Base-by-base conservation (phyloP, 2,888 invertebrate genomes). In the Auanema freiburgensis region DNA sequence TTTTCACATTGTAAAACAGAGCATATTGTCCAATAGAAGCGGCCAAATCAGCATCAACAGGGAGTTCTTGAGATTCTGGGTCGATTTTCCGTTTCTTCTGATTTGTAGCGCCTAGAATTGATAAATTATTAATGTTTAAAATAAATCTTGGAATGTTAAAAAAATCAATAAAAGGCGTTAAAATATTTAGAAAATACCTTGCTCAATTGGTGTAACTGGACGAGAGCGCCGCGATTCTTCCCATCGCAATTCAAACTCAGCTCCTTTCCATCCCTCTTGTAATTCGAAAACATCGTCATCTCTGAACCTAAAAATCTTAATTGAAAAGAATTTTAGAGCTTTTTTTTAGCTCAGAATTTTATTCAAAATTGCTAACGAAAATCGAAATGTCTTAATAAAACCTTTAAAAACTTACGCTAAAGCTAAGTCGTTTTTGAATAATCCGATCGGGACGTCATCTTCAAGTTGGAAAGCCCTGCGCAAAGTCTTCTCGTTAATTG, bases 331-430 rank as follows among this genome's bases (percentile, higher is more conserved):
- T 66, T 66, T 63, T n/a, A n/a, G n/a, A n/a, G n/a, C n/a, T n/a
- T n/a, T n/a, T n/a, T n/a, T n/a, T n/a, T n/a, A n/a, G 66, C 33
- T 66, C 66, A 66, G 56, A 66, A 66, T 66, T 66, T 66, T 54
- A 66, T 66, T 66, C 25, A 62, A 66, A 66, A 66, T 63, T 66
- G 66, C 57, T 66, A 66, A 66, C 66, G 62, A 66, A 66, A 66
- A 66, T 66, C 62, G 66, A 54, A 66, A 55, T 66, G 56, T 62
- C 62, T 62, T 66, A 62, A 58, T 49, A 49, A 56, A 63, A 52
- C 55, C 63, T 25, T 63, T 59, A 63, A 63, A 66, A 66, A 66
- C 66, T 41, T 63, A 62, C 66, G 16, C 24, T 57, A 66, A 59
- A 33, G 43, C 66, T 59, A 21, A n/a, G 59, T 63, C 42, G 56